Conservation (phyloP, 2,797 vertebrate genomes). For the Sebastes alutus region DNA sequence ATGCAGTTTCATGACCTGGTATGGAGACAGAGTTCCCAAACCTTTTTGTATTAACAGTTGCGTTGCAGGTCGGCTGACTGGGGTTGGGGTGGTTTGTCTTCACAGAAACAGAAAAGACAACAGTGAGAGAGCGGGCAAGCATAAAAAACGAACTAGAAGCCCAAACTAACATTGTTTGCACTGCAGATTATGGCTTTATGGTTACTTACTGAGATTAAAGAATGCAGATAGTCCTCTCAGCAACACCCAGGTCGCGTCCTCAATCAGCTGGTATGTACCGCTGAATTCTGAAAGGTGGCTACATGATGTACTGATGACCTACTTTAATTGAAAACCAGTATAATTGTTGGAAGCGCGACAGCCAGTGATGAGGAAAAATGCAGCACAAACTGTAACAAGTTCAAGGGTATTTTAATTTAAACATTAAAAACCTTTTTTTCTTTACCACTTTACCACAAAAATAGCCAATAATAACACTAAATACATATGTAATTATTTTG, state of each 20-base stretch:
- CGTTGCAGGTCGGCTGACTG: background rate
- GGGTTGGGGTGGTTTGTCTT: background rate
- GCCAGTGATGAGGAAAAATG: too few relatives aligned
- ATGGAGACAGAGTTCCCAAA: background rate
- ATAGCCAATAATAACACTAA: background rate
- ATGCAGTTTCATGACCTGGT: background rate
- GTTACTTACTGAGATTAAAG: background rate
- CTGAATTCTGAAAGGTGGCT: background rate
- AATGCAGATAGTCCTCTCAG: background rate
- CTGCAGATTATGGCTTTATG: background rate
- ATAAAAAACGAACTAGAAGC: background rate
- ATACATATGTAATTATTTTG: background rate
- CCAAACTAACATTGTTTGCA: background rate
- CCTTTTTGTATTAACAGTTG: background rate
- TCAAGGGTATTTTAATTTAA: background rate
- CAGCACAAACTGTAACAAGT: background rate
- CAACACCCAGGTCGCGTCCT: background rate
- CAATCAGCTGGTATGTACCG: background rate
- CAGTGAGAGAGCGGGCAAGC: background rate
- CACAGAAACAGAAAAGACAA: background rate
- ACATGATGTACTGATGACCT: background rate
- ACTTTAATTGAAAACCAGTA: background rate
- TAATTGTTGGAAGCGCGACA: background rate
- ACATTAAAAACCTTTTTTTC: too few relatives aligned
- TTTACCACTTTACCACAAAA: background rate